Base-by-base conservation (phyloP, 2,797 vertebrate genomes). In the Muraenolepis orangiensis region DNA sequence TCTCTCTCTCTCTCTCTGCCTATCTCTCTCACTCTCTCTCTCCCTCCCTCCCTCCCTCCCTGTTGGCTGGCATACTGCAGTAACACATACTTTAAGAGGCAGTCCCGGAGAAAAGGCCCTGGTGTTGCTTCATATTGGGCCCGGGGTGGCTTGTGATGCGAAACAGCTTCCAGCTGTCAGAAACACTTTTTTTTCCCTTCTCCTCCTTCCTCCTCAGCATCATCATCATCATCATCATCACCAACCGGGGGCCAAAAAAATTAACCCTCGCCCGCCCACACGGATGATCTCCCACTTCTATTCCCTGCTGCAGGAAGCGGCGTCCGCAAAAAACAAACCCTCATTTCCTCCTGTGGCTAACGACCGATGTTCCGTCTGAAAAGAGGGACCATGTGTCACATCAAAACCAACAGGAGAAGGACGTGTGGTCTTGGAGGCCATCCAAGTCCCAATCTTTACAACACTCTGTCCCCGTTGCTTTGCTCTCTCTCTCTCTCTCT, bases 101-200 rank as follows among this genome's bases (percentile, higher is more conserved):
- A 80, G 79, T 34, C 7, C 51, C 20, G 31, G 76, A 67, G 78
- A 77, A 67, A 10, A 23, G 73, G 77, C 81, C 72, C 78, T 73
- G 74, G 72, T 70, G 72, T 75, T 81, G 51, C 72, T 77, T 72
- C 88, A 90, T 91, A 88, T 89, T 74, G 84, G 87, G 6, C 51
- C 51, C 79, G 84, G 80, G 73, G 79, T 87, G 85, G 84, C 81
- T 85, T 71, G 84, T 93, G 93, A 94, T 90, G 82, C 86, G 85
- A 94, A 90, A 80, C 94, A 94, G 93, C 79, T 85, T 85, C 86
- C 10, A 36, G 85, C 84, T 86, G 89, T 91, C 90, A 91, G 77
- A 83, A 76, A 86, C 28, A 26, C 82, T 84, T 76, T 57, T 57
- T 57, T 57, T 57, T 10, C 78, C 73, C 80, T 57, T 57, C 23